These are phyloP conservation scores for Acanthoscelides obtectus DNA, from an alignment of 2,888 invertebrate species.

Conservation along the genomic window DNA sequence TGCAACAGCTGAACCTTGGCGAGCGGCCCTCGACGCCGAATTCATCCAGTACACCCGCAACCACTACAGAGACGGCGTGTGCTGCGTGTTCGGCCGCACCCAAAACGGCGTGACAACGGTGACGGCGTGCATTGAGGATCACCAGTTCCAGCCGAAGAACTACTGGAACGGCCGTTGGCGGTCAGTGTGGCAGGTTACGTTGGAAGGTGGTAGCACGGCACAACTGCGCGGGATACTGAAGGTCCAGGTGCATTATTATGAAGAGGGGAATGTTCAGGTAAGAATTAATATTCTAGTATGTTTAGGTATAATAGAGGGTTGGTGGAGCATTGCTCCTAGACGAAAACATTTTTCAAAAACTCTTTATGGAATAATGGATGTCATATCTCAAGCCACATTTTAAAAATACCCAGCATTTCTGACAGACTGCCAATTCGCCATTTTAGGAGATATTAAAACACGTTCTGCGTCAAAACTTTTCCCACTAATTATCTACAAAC, in stretches of 20 bases:
- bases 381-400: too few species aligned
- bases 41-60: conserved; percentile 86
- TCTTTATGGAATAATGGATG: too few species aligned
- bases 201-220: conserved; percentile 64
- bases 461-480: too few species aligned
- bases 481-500: too few species aligned
- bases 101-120: conserved; percentile 70
- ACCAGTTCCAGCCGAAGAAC: conserved; percentile 96
- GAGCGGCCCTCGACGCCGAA: conserved; percentile 84
- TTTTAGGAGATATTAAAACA: too few species aligned
- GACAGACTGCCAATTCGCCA: too few species aligned
- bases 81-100: conserved; percentile 56
- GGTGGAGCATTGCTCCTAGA: too few species aligned
- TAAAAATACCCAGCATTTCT: too few species aligned
- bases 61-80: conserved; percentile 90
- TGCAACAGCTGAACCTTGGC: conserved; percentile 77
- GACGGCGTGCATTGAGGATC: conserved; percentile 96
- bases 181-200: conserved; percentile 89
- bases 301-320: too few species aligned
- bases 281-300: too few species aligned
- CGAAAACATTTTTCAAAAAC: too few species aligned
- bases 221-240: conserved; percentile 55
- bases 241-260: conserved; percentile 93
- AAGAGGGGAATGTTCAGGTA: conserved; percentile 66
- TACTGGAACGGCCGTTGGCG: conserved; percentile 99